A percentile compares a stretch with the other conserved stretches of the same genome.
phyloP scores from a whole-genome alignment of 2,888 invertebrate genomes.

The Macaria notata region DNA sequence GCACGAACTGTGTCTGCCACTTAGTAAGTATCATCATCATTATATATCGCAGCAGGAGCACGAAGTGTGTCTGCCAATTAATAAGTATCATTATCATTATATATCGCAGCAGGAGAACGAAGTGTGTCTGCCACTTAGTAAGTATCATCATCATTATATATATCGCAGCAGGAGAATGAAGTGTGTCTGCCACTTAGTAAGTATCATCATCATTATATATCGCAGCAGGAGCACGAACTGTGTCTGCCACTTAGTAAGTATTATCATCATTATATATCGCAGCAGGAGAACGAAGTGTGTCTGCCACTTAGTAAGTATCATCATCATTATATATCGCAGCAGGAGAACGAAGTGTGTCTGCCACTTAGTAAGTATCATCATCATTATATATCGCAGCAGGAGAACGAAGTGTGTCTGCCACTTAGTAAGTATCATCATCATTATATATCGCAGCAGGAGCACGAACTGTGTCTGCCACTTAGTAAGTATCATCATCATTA shows the following conservation, averaged over 20 bases:
- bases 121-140: slow-evolving; percentile 47
- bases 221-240: neutral
- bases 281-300: slow-evolving; percentile 32
- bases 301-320: slow-evolving; percentile 46
- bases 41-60: slow-evolving; percentile 2
- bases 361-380: slow-evolving; percentile 45
- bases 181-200: slow-evolving; percentile 49
- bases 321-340: neutral
- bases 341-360: slow-evolving; percentile 34
- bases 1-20: slow-evolving; percentile 33
- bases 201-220: slow-evolving; percentile 27
- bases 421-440: slow-evolving; percentile 44
- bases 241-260: slow-evolving; percentile 52
- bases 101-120: neutral
- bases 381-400: slow-evolving; percentile 9
- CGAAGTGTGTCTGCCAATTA: slow-evolving; percentile 39
- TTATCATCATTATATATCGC: too few relatives aligned
- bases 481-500: slow-evolving; percentile 43
- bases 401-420: slow-evolving; percentile 32
- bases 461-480: slow-evolving; percentile 37
- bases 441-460: slow-evolving; percentile 3
- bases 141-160: slow-evolving; percentile 33
- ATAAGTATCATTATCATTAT: slow-evolving; percentile 42
- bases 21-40: slow-evolving; percentile 44
- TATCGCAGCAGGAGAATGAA: neutral